Evolutionary conservation across 2,888 invertebrate species (phyloP).

Genomic region (Agrotis puta): DNA sequence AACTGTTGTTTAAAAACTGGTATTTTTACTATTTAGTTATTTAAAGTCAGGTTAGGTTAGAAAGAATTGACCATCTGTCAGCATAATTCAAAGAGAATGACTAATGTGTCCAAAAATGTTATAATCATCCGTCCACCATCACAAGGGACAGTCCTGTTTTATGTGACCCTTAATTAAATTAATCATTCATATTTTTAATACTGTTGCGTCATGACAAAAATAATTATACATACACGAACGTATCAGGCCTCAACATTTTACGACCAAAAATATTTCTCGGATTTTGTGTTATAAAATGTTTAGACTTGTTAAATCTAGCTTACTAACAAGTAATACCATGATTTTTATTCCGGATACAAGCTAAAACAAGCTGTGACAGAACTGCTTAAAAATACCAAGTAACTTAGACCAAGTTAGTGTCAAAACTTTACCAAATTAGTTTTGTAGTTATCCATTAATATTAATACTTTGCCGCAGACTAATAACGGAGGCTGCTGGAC

Average conservation of each 20-base stretch:
- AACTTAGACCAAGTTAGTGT: constrained; percentile 24
- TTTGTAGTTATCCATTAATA: constrained; percentile 55
- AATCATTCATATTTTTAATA: constrained; percentile 1
- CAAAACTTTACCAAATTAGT: constrained; percentile 49
- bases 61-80: neutral
- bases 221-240: neutral
- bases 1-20: neutral
- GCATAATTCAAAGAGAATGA: neutral
- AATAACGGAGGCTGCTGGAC: constrained; percentile 36
- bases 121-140: too few relatives aligned
- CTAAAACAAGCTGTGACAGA: constrained; percentile 29
- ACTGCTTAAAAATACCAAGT: constrained; percentile 42
- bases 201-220: neutral
- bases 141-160: neutral
- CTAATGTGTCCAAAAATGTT: constrained; percentile 13
- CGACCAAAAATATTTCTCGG: neutral
- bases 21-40: neutral
- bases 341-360: constrained; percentile 15
- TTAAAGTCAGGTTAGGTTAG: neutral
- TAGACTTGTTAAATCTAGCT: neutral
- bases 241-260: neutral
- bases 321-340: neutral
- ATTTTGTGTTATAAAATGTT: neutral
- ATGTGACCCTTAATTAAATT: constrained; percentile 9
- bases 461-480: constrained; percentile 52